phyloP scores from a whole-genome alignment of 1,140 invertebrate species.

The Cyphomyrmex costatus region DNA sequence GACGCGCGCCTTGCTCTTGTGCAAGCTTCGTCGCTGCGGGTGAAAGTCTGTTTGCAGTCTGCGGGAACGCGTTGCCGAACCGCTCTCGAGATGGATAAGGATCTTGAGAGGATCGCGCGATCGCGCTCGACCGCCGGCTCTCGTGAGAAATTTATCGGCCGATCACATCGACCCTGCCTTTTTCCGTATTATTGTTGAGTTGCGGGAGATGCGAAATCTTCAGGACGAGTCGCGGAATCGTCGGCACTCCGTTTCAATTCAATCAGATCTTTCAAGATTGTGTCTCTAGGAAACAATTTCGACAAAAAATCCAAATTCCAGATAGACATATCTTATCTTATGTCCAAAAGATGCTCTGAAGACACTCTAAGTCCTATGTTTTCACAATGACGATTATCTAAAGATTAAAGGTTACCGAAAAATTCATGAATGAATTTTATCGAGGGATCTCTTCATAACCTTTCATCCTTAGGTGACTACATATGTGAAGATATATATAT shows the following conservation, averaged over 20 bases:
- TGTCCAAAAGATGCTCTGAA: too few species aligned
- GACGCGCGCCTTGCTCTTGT: slow-evolving; percentile 65
- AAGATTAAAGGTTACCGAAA: too few species aligned
- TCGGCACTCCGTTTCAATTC: not conserved
- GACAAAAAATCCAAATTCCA: too few species aligned
- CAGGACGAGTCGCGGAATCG: not conserved
- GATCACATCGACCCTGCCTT: slow-evolving; percentile 28
- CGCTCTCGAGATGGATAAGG: slow-evolving; percentile 75
- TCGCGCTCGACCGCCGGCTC: slow-evolving; percentile 62
- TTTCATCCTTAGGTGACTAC: too few species aligned
- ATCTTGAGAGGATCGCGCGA: slow-evolving; percentile 76
- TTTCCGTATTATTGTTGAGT: not conserved
- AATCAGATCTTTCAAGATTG: not conserved
- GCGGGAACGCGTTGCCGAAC: slow-evolving; percentile 63
- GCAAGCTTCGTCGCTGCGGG: slow-evolving; percentile 70
- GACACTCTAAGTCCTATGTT: too few species aligned
- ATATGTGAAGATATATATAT: too few species aligned
- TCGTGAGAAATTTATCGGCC: slow-evolving; percentile 73
- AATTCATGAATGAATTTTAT: too few species aligned
- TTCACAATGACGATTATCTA: too few species aligned
- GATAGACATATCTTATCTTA: too few species aligned
- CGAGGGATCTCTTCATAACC: too few species aligned
- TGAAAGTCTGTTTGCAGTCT: slow-evolving; percentile 73
- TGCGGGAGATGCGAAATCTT: slow-evolving; percentile 6
- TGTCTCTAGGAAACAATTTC: too few species aligned